Base-by-base conservation (phyloP, 2,888 invertebrate genomes). In the Lumbricus terrestris region DNA sequence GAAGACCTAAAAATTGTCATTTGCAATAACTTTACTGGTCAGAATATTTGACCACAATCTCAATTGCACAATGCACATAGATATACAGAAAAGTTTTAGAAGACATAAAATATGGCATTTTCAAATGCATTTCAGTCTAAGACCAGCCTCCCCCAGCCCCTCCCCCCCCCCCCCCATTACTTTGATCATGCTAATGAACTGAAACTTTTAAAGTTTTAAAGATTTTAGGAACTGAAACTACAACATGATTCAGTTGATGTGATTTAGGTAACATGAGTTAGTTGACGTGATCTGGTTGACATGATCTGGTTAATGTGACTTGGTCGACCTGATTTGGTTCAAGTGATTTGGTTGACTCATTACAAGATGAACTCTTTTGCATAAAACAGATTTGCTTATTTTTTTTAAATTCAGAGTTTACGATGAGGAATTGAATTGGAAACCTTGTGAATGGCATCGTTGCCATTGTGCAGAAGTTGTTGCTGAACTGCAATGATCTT, bases 361-460 rank as follows among this genome's bases (percentile, higher is more conserved):
- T 47, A 20, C 47, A 47, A 18, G 47, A 47, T 20, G 47, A 47
- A 47, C 6, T 47, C 20, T 47, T 16, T 15, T 47, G 23, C 20
- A 4, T 20, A 47, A 23, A 40, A 40, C 40, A 11, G 40, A 11
- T 40, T 40, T 40, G 6, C 40, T 40, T 15, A 40, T 40, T 40
- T n/a, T 29, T n/a, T n/a, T 69, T 69, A 69, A 69, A 69, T n/a
- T 69, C 8, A 69, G 69, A 69, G 69, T 69, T 69, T n/a, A 69
- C 29, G n/a, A 69, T n/a, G n/a, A 69, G 13, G 69, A 69, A n/a
- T 16, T 69, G 69, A 69, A 69, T 11, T 34, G 29, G 33, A 85
- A 35, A 88, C 88, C 88, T 37, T 88, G 47, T 88, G 88, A 88
- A 42, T 40, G 29, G 88, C 47, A 29, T 88, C 47, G 23, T 88